These are phyloP conservation scores for Copidosoma aretas DNA, from an alignment of 2,888 invertebrate genomes.

Conservation along the genomic window DNA sequence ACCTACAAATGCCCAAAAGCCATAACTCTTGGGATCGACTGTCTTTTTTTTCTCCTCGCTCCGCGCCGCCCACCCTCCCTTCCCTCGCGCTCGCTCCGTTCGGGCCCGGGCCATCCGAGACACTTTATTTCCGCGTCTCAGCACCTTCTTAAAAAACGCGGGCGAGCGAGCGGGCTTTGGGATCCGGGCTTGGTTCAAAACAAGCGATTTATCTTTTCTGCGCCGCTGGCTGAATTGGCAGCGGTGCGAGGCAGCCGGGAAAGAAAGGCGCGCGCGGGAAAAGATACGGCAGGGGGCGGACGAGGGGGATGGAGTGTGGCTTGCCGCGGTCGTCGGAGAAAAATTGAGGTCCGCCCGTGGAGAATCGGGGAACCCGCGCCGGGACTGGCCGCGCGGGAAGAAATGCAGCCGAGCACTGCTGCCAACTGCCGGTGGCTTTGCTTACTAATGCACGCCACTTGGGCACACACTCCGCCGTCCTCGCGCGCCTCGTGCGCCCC, in stretches of 20 bases:
- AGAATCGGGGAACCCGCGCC: constrained; percentile 12
- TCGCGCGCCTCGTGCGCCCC: neutral
- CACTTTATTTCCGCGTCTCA: constrained; percentile 41
- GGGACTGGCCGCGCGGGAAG: constrained; percentile 33
- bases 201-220: constrained; percentile 60
- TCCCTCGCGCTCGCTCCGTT: neutral
- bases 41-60: constrained; percentile 5
- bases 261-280: constrained; percentile 46
- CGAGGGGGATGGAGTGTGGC: constrained; percentile 33
- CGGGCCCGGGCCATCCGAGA: constrained; percentile 25
- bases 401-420: constrained; percentile 41
- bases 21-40: constrained; percentile 28
- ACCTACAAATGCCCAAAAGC: constrained; percentile 19
- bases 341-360: constrained; percentile 6
- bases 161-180: constrained; percentile 21
- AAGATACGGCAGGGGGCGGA: constrained; percentile 50
- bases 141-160: constrained; percentile 41
- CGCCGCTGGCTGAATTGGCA: constrained; percentile 54
- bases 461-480: neutral
- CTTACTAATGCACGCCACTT: constrained; percentile 40
- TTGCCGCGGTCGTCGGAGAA: neutral
- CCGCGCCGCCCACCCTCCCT: neutral
- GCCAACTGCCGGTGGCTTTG: constrained; percentile 40
- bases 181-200: constrained; percentile 53
- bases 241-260: constrained; percentile 43